Base-by-base conservation (phyloP, 2,113 vertebrate genomes). In the Alces alces region DNA sequence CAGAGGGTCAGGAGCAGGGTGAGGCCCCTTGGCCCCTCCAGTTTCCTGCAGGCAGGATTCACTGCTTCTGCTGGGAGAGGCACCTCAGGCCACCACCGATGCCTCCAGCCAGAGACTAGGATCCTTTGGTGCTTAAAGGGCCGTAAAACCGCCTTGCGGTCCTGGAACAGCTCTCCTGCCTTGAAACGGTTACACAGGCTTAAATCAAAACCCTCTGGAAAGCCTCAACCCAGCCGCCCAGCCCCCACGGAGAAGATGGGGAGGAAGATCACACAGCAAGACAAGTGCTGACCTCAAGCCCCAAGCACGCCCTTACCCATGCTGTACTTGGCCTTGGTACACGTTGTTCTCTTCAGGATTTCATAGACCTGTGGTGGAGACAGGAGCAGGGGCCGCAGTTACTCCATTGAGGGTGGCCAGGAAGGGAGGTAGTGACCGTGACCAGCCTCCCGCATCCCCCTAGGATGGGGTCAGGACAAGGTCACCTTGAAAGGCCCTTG, bases 281-380 rank as follows among this genome's bases (percentile, higher is more conserved):
- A 80, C 0, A 0, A 21, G 15, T 6, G 88, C 93, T 0, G 76
- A 96, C n/a, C 80, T 97, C 83, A 86, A 82, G 90, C 50, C 89
- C 96, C 97, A 96, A 88, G 73, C 96, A 66, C 82, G 58, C 98
- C 93, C 99, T 99, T 99, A 99, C 99, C 99, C 99, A 99, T 99
- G 98, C 99, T 99, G 93, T 99, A 99, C 97, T 99, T 99, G 92
- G 99, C 99, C 91, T 98, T 99, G 36, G 98, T 99, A 98, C 99
- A 99, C 0, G 99, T 99, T 0, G 99, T 99, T 97, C 99, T 99
- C 97, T 99, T 99, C 98, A 99, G 88, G 66, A 99, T 99, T 98
- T 99, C 99, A 70, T 99, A 99, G 91, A 99, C 99, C 99, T 99
- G 94, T 13, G 87, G 96, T 19, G 83, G 89, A 5, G 55, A 97